Base-by-base conservation (phyloP, 1,140 invertebrate genomes). In the Zophobas atratus region DNA sequence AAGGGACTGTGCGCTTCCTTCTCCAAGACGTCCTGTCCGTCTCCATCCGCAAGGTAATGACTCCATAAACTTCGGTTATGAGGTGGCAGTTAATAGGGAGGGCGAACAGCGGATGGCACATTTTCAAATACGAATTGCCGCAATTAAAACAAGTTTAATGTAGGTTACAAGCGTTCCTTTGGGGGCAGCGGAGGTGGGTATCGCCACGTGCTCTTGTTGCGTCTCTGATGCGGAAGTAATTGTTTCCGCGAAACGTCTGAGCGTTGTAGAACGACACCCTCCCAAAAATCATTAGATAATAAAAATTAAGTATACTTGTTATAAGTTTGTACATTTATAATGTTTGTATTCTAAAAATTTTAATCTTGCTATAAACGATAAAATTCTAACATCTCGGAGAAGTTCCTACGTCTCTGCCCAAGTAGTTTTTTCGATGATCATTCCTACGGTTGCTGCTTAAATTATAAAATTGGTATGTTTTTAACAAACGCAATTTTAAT, bases 91-190 rank as follows among this genome's bases (percentile, higher is more conserved):
- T 46, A 8, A 3, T 46, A 38, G 57, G 57, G 57, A 8, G 38
- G 57, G 35, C 57, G 38, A 41, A 8, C 43, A 46, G 43, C 43
- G 43, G 43, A 46, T 46, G 43, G 43, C 43, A 8, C 43, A 46
- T 46, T 46, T 46, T 46, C 8, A 46, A 46, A 46, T 46, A 46
- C 43, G 57, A 60, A 60, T 60, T 36, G 57, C 57, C 1, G 57
- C n/a, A 60, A 60, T 60, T 60, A 60, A 60, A 60, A 60, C 34
- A 33, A 60, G 34, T 60, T 60, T 60, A 60, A 60, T 20, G 2
- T 6, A 38, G 34, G 57, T 34, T 20, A 8, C 38, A 2, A 20
- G 35, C n/a, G 4, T 35, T 56, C 34, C 3, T 56, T 56, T n/a
- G n/a, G 3, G 34, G 8, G 57, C n/a, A 2, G 57, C 2, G 57